Base-by-base conservation (phyloP, 2,797 vertebrate species). In the Ceyx erithaca region DNA sequence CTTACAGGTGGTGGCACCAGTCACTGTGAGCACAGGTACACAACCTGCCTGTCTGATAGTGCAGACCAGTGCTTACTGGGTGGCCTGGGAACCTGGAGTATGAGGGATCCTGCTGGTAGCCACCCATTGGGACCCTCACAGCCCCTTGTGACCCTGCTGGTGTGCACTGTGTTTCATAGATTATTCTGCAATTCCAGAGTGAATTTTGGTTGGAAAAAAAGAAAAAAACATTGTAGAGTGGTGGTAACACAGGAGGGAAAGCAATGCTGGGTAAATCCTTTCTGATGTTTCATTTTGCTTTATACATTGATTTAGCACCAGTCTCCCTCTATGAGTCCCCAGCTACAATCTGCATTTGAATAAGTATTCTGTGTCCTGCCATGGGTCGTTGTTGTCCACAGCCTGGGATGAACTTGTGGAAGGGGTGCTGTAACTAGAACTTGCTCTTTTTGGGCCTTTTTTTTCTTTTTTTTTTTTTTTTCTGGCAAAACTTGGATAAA, bases 401-500 rank as follows among this genome's bases (percentile, higher is more conserved):
- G 40, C 49, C 94, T 93, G 77, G 46, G 84, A 41, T 59, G 61
- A 92, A 89, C 62, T 83, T 82, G 40, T 77, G 49, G 31, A 75
- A 89, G 68, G 64, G 87, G 46, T 69, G 26, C 61, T 93, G 28
- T 64, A 70, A 33, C 49, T 64, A 41, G 88, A 76, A 89, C 86
- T 73, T 78, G 54, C 7, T 85, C 26, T 67, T 90, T 87, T 93
- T 23, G 30, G 51, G 17, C n/a, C 52, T 67, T 1, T 62, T 70
- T 61, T 14, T 13, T 37, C 13, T 12, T 37, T 37, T 37, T 37
- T 37, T 14, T 37, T 37, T 37, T 37, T 37, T 37, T 37, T 88
- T 83, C 59, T 92, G 52, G 80, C 26, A 70, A 87, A 92, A 90
- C 75, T 33, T 58, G 62, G 83, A 75, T 61, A 90, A 93, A 93